Percentiles rank a stretch among this genome's conserved stretches.
Conservation (phyloP, 1,140 invertebrate species). For the Palaemon carinicauda region DNA sequence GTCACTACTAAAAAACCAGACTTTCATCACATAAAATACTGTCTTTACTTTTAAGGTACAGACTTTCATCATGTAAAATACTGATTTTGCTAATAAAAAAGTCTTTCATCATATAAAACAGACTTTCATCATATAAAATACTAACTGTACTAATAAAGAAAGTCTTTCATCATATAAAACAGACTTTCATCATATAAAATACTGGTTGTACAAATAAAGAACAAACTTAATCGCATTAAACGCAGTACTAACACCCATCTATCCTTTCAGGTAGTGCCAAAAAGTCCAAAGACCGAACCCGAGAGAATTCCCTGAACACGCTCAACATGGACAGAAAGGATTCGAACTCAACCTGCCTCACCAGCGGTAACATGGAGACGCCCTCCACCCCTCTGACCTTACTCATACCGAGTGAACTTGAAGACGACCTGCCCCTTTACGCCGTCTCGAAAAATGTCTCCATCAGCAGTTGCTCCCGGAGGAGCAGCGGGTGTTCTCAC, state of each 20-base stretch:
- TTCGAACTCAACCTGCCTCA: constrained; percentile 16
- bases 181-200: not conserved
- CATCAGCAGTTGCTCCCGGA: not conserved
- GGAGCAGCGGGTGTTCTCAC: not conserved
- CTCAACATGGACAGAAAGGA: not conserved
- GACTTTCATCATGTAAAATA: no score
- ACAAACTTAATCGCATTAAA: no score
- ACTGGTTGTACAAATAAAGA: no score
- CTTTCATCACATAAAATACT: not conserved
- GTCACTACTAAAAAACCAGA: no score
- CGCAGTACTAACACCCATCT: not conserved
- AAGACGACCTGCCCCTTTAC: not conserved
- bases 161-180: not conserved
- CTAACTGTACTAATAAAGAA: no score
- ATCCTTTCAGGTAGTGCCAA: constrained; percentile 23
- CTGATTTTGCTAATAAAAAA: no score
- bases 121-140: no score
- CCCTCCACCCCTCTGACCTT: constrained; percentile 3
- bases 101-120: not conserved
- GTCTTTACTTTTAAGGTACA: no score
- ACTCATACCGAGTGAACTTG: not conserved
- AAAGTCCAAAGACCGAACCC: constrained; percentile 21
- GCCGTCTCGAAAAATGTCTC: not conserved
- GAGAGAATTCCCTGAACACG: constrained; percentile 14
- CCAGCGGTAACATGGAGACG: not conserved